Conservation (phyloP, 2,797 vertebrate species). For the Thaleichthys pacificus region DNA sequence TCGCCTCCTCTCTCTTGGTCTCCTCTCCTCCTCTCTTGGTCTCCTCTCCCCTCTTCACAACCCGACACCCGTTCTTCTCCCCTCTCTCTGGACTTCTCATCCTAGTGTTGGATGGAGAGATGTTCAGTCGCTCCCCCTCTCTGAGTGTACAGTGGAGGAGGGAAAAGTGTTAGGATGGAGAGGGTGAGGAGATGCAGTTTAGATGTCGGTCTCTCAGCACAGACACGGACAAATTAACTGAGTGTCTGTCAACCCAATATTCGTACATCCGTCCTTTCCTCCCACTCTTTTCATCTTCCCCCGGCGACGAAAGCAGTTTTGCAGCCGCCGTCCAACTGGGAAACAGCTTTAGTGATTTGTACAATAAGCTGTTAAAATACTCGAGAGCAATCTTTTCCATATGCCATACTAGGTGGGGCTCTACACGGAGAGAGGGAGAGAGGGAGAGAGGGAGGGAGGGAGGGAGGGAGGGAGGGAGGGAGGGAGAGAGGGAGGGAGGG, state of each 20-base stretch:
- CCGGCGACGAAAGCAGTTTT: slow-evolving; percentile 47
- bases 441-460: not conserved
- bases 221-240: no score
- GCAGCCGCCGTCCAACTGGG: slow-evolving; percentile 47
- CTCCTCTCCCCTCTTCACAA: not conserved
- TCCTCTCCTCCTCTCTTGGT: not conserved
- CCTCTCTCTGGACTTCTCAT: slow-evolving; percentile 9
- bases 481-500: not conserved
- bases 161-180: slow-evolving; percentile 13
- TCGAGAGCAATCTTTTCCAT: slow-evolving; percentile 28
- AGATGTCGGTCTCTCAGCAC: no score
- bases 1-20: not conserved
- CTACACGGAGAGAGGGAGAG: slow-evolving; percentile 16
- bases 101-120: slow-evolving; percentile 18
- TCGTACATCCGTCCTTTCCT: slow-evolving; percentile 18
- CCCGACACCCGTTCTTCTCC: not conserved
- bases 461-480: not conserved
- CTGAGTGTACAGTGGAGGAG: slow-evolving; percentile 2
- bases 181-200: slow-evolving; percentile 12
- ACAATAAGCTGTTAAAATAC: slow-evolving; percentile 19
- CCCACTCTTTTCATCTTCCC: slow-evolving; percentile 27
- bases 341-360: slow-evolving; percentile 41
- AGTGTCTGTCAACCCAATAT: slow-evolving; percentile 14
- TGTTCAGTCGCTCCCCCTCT: slow-evolving; percentile 26
- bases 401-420: slow-evolving; percentile 18